These are phyloP conservation scores for Parnassius smintheus DNA, from an alignment of 2,888 invertebrate species.

Conservation along the genomic window DNA sequence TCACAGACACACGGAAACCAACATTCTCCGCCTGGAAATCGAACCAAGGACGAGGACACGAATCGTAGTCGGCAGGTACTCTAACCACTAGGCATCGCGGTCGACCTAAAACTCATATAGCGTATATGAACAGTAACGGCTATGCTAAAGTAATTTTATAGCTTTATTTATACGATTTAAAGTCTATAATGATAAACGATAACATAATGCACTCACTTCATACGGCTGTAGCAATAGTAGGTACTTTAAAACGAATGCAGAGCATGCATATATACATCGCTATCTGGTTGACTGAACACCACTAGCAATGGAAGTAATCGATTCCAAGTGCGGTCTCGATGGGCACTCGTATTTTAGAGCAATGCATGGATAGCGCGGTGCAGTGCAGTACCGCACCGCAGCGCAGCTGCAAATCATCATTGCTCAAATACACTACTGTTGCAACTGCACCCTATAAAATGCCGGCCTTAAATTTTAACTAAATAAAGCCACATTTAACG, in stretches of 20 bases:
- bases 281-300: slow-evolving; percentile 28
- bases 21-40: too few species aligned
- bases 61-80: too few species aligned
- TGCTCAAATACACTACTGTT: slow-evolving; percentile 59
- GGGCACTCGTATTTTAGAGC: slow-evolving; percentile 43
- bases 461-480: background rate
- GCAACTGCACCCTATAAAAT: slow-evolving; percentile 1
- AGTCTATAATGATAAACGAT: background rate
- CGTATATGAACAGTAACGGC: too few species aligned
- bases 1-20: too few species aligned
- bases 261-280: slow-evolving; percentile 4
- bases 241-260: background rate
- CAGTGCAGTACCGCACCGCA: slow-evolving; percentile 41
- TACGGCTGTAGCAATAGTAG: too few species aligned
- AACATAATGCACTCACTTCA: background rate
- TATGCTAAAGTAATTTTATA: too few species aligned
- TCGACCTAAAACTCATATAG: too few species aligned
- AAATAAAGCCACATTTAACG: background rate
- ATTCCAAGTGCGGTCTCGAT: slow-evolving; percentile 61
- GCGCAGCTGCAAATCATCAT: slow-evolving; percentile 59
- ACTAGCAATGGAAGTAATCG: slow-evolving; percentile 59
- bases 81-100: too few species aligned
- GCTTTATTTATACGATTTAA: too few species aligned
- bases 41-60: too few species aligned
- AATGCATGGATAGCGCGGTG: slow-evolving; percentile 32